A percentile compares a stretch with the other conserved stretches of the same genome.
Evolutionary conservation across 2,888 invertebrate genomes (phyloP).

Genomic region (Thereva nobilitata): DNA sequence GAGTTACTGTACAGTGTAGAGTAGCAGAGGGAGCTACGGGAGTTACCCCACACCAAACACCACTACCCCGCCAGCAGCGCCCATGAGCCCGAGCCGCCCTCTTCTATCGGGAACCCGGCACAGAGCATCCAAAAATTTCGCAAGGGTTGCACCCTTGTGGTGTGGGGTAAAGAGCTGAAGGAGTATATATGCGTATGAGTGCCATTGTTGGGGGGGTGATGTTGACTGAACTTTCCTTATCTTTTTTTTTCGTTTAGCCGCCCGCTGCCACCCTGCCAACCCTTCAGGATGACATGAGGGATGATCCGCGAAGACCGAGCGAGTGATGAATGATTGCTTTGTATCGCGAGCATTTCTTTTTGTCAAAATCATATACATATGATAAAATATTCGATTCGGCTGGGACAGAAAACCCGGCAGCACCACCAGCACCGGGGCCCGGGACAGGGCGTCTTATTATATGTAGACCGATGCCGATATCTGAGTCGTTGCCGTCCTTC

Average conservation of each 20-base stretch:
- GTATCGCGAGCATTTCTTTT: slow-evolving; percentile 40
- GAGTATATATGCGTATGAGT: slow-evolving; percentile 31
- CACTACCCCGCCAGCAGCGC: not conserved
- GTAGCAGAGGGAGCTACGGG: slow-evolving; percentile 2
- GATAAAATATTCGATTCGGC: slow-evolving; percentile 41
- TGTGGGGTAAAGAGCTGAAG: slow-evolving; percentile 13
- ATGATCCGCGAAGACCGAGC: slow-evolving; percentile 34
- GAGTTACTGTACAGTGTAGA: slow-evolving; percentile 31
- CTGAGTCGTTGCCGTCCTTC: not conserved
- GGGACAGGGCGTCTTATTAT: slow-evolving; percentile 31
- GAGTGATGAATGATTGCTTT: slow-evolving; percentile 42
- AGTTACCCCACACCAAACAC: no score
- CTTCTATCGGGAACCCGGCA: not conserved
- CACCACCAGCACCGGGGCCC: no score
- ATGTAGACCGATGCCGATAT: slow-evolving; percentile 27
- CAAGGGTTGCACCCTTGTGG: slow-evolving; percentile 17
- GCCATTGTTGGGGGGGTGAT: slow-evolving; percentile 30
- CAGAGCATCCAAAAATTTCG: slow-evolving; percentile 8
- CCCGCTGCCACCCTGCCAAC: not conserved
- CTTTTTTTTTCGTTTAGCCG: slow-evolving; percentile 18
- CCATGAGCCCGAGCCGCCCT: not conserved
- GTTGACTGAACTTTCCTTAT: slow-evolving; percentile 31
- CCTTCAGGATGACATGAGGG: slow-evolving; percentile 33
- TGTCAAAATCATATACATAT: slow-evolving; percentile 42
- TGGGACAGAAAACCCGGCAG: no score